phyloP scores from a whole-genome alignment of 2,888 invertebrate genomes.

The Andrena camellia region DNA sequence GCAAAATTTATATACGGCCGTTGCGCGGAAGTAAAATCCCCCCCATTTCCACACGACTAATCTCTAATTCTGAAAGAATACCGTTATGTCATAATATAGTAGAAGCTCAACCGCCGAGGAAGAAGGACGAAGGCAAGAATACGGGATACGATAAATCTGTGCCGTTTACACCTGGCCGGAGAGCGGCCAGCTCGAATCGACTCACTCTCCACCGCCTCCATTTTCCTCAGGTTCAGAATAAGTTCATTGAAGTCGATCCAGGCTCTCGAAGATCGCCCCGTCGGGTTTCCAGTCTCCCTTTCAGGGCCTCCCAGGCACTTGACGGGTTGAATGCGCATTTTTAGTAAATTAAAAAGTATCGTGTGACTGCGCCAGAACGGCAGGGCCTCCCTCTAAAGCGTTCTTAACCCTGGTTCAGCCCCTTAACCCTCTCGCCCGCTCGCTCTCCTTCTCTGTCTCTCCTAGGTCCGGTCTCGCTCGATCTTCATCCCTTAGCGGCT shows the following conservation, averaged over 20 bases:
- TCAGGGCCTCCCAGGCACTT: constrained; percentile 70
- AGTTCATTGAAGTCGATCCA: constrained; percentile 76
- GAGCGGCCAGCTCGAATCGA: constrained; percentile 24
- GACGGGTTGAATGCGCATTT: constrained; percentile 83
- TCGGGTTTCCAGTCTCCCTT: constrained; percentile 57
- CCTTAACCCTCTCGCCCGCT: constrained; percentile 73
- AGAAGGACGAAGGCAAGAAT: background rate
- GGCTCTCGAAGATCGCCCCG: constrained; percentile 67
- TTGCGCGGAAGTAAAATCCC: constrained; percentile 20
- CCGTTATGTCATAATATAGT: constrained; percentile 6
- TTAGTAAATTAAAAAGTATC: constrained; percentile 85
- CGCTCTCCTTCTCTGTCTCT: constrained; percentile 72
- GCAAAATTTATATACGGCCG: constrained; percentile 4
- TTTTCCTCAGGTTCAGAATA: constrained; percentile 43
- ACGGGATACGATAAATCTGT: constrained; percentile 56
- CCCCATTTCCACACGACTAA: constrained; percentile 35
- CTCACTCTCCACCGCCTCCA: background rate
- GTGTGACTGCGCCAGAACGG: constrained; percentile 82
- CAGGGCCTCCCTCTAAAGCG: constrained; percentile 78
- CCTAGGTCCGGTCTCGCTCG: constrained; percentile 41
- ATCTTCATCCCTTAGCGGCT: constrained; percentile 48
- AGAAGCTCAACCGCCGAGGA: background rate
- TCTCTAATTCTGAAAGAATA: constrained; percentile 47
- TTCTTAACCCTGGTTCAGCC: constrained; percentile 78
- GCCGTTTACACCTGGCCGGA: constrained; percentile 42